Percentiles rank a stretch among this genome's conserved stretches.
These are phyloP conservation scores for Talpa occidentalis DNA, from an alignment of 2,113 vertebrate species.

Conservation along the genomic window DNA sequence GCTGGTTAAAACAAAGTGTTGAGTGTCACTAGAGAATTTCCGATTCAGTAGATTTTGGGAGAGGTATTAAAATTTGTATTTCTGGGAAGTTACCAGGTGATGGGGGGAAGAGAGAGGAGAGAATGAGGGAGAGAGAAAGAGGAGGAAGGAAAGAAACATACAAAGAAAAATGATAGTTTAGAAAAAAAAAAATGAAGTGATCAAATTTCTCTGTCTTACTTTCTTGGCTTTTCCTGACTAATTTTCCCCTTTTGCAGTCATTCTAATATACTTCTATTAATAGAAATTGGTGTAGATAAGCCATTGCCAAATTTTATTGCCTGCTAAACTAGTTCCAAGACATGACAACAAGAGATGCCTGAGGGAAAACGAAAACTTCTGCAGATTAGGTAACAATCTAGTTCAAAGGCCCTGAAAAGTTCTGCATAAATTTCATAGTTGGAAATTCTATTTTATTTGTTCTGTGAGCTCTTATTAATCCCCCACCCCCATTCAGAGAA, in stretches of 20 bases:
- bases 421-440: constrained; percentile 14
- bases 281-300: neutral
- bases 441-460: constrained; percentile 46
- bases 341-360: neutral
- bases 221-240: neutral
- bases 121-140: neutral
- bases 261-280: neutral
- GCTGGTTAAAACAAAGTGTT: neutral
- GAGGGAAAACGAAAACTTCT: neutral
- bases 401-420: constrained; percentile 51
- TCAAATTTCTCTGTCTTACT: neutral
- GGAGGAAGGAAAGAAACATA: neutral
- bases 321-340: neutral
- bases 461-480: neutral
- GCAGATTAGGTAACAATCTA: neutral
- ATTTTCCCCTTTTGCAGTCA: neutral
- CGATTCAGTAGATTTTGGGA: neutral
- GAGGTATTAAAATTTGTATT: neutral
- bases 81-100: neutral
- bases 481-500: neutral
- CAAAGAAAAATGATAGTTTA: neutral
- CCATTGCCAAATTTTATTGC: constrained; percentile 24
- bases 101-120: neutral
- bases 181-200: neutral
- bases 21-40: neutral